These are phyloP conservation scores for Centropus unirufus DNA, from an alignment of 2,113 vertebrate genomes.

Conservation along the genomic window DNA sequence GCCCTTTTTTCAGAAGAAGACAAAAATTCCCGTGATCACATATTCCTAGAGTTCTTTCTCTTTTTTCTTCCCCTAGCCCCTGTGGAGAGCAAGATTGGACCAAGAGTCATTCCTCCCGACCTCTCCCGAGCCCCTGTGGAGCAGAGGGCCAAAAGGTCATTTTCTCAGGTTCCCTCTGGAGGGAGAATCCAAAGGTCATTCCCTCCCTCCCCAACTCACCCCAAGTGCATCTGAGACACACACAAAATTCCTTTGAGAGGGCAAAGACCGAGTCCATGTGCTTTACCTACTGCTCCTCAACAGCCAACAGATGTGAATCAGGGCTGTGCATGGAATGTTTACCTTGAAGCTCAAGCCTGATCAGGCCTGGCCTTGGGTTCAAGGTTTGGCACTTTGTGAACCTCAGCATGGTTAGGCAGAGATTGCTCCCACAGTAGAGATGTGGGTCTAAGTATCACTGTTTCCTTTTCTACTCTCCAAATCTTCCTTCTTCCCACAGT, in stretches of 20 bases:
- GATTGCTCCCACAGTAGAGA: not conserved
- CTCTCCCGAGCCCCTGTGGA: slow-evolving; percentile 57
- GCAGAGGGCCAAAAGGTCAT: slow-evolving; percentile 70
- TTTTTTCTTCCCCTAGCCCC: not conserved
- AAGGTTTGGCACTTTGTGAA: not conserved
- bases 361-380: not conserved
- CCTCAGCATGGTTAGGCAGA: not conserved
- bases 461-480: not conserved
- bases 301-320: not conserved
- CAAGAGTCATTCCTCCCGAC: slow-evolving; percentile 60
- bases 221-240: slow-evolving; percentile 32
- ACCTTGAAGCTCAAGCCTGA: not conserved
- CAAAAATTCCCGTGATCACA: slow-evolving; percentile 18
- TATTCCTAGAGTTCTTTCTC: slow-evolving; percentile 1
- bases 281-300: slow-evolving; percentile 1
- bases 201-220: slow-evolving; percentile 17
- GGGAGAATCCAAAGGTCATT: slow-evolving; percentile 66
- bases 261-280: not conserved
- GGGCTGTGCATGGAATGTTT: not conserved
- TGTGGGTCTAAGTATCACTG: not conserved
- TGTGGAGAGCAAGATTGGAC: slow-evolving; percentile 37
- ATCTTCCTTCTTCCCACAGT: not conserved
- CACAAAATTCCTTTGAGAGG: slow-evolving; percentile 7
- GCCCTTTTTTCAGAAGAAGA: slow-evolving; percentile 36
- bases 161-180: slow-evolving; percentile 70